Evolutionary conservation across 2,797 vertebrate species (phyloP).

Genomic region (Pempheris klunzingeri): DNA sequence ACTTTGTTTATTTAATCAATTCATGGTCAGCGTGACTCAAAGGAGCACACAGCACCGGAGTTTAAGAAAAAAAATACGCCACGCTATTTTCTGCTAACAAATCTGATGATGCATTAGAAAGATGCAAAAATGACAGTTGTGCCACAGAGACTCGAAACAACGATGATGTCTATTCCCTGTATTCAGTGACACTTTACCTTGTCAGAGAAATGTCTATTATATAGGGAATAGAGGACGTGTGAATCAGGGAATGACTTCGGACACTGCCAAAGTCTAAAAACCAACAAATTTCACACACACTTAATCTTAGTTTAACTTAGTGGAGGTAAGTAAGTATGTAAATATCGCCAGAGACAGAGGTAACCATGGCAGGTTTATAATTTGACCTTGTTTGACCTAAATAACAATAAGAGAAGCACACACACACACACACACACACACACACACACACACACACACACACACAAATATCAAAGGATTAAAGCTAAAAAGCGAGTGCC

Average conservation of each 20-base stretch:
- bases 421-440: background rate
- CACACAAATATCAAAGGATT: background rate
- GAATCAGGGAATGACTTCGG: background rate
- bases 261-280: background rate
- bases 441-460: background rate
- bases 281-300: background rate
- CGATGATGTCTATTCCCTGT: no score
- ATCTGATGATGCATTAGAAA: background rate
- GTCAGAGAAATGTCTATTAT: no score
- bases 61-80: background rate
- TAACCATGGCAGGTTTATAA: background rate
- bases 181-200: no score
- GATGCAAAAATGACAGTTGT: no score
- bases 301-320: background rate
- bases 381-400: background rate
- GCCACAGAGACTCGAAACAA: no score
- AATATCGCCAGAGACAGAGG: background rate
- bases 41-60: background rate
- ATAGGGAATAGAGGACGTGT: background rate
- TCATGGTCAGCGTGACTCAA: background rate
- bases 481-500: background rate
- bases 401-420: background rate
- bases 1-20: slow-evolving; percentile 12
- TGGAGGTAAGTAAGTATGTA: background rate
- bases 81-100: background rate